These are phyloP conservation scores for Heliconius hermathena DNA, from an alignment of 1,140 invertebrate species.

Conservation along the genomic window DNA sequence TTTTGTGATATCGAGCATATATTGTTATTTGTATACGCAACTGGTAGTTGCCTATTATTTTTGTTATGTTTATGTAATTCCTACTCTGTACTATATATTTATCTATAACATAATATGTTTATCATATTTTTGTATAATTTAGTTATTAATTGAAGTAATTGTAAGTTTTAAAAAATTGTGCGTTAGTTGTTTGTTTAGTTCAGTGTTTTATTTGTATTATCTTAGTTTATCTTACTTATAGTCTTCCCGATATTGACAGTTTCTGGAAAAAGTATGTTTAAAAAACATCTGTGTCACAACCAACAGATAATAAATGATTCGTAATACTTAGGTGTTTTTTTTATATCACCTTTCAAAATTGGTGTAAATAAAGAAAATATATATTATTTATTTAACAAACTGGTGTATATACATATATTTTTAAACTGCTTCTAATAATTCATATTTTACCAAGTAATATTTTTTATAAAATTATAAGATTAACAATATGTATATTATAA, in stretches of 20 bases:
- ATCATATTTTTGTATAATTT: neutral
- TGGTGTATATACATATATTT: neutral
- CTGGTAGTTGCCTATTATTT: neutral
- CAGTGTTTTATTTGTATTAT: neutral
- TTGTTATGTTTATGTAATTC: neutral
- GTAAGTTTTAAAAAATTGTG: neutral
- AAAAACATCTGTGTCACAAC: neutral
- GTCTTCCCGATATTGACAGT: neutral
- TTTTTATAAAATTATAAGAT: too few relatives aligned
- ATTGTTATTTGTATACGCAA: neutral
- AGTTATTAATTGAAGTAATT: neutral
- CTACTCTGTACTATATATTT: too few relatives aligned
- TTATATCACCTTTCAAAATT: neutral
- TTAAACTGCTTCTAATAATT: too few relatives aligned
- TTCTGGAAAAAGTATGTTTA: neutral
- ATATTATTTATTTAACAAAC: neutral
- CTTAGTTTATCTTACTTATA: neutral
- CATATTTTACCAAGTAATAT: too few relatives aligned
- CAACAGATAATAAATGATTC: neutral
- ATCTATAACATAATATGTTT: neutral
- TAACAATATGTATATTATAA: too few relatives aligned
- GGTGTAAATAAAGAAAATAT: neutral
- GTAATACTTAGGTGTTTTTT: neutral
- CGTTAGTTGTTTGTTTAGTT: neutral
- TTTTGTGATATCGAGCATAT: too few relatives aligned